A percentile compares a stretch with the other conserved stretches of the same genome.
Evolutionary conservation across 2,113 vertebrate genomes (phyloP).

Genomic region (Urocynchramus pylzowi): DNA sequence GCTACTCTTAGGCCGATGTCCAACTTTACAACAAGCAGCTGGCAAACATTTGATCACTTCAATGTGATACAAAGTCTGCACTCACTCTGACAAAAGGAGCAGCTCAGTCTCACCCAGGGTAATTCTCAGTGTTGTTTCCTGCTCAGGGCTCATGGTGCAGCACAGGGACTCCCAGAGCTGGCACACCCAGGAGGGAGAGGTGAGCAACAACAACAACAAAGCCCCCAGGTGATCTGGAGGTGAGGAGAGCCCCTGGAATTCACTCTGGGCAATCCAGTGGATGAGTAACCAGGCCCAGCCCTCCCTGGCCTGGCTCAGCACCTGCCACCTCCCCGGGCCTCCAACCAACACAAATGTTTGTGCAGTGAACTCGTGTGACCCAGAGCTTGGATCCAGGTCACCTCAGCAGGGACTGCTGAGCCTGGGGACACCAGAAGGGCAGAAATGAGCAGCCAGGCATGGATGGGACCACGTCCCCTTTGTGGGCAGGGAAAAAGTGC

Average conservation of each 20-base stretch:
- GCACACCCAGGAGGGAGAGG: background rate
- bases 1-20: background rate
- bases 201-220: background rate
- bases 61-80: background rate
- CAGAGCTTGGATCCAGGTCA: background rate
- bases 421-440: background rate
- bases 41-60: background rate
- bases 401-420: background rate
- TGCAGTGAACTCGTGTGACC: background rate
- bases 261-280: background rate
- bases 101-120: background rate
- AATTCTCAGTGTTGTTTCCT: background rate
- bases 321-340: rapidly evolving
- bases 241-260: background rate
- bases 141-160: background rate
- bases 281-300: background rate
- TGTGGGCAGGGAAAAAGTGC: background rate
- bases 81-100: background rate
- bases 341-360: background rate
- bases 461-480: background rate
- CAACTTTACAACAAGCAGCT: background rate
- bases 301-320: background rate
- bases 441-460: background rate
- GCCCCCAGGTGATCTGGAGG: background rate
- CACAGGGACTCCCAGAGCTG: background rate